A percentile compares a stretch with the other conserved stretches of the same genome.
These are phyloP conservation scores for Perca fluviatilis DNA, from an alignment of 2,113 vertebrate species.

Conservation along the genomic window DNA sequence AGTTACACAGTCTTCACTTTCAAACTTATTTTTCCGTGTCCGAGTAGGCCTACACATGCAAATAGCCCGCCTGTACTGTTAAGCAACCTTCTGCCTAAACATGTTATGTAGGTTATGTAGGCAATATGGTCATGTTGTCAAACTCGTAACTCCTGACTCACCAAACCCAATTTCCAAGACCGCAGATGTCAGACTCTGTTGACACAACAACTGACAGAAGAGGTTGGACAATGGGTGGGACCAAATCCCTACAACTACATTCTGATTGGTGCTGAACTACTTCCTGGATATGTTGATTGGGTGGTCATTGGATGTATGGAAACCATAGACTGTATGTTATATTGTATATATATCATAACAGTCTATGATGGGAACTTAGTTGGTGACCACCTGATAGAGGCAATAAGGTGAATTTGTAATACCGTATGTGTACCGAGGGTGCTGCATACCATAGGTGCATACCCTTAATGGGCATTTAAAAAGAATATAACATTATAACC, in stretches of 20 bases:
- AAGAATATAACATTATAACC: background rate
- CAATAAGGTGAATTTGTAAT: background rate
- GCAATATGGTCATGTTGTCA: background rate
- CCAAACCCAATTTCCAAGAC: background rate
- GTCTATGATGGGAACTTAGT: constrained; percentile 12
- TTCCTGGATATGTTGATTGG: constrained; percentile 23
- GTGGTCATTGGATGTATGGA: background rate
- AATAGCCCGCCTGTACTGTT: background rate
- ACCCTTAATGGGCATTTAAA: background rate
- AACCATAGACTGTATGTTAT: too few species aligned
- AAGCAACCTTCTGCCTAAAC: too few species aligned
- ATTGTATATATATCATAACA: too few species aligned
- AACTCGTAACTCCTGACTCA: background rate
- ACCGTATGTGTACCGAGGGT: too few species aligned
- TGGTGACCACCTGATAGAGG: background rate
- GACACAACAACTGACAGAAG: constrained; percentile 12
- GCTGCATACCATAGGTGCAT: background rate
- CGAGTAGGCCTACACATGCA: background rate
- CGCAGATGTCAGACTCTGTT: background rate
- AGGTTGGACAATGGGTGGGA: constrained; percentile 38
- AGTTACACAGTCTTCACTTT: constrained; percentile 15
- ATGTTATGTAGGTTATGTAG: background rate
- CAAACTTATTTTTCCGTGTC: background rate
- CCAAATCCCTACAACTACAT: background rate
- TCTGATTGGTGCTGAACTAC: constrained; percentile 56